Percentiles rank a stretch among this genome's conserved stretches.
Conservation (phyloP, 2,888 invertebrate genomes). For the Campopleginae sp. region DNA sequence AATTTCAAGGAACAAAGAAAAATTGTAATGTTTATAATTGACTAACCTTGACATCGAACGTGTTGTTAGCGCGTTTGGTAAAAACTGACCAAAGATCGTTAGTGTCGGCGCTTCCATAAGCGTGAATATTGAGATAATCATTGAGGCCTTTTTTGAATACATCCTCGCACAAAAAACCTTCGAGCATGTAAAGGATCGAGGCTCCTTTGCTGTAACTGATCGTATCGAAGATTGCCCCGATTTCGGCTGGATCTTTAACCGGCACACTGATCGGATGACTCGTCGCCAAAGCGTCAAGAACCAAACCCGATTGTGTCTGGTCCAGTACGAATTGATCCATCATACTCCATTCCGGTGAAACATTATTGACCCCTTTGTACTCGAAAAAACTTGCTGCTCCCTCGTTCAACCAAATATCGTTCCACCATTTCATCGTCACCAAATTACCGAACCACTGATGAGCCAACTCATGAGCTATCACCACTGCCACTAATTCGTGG, state of each 20-base stretch:
- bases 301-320: slow-evolving; percentile 89
- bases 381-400: slow-evolving; percentile 94
- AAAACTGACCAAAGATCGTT: slow-evolving; percentile 93
- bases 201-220: slow-evolving; percentile 92
- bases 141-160: slow-evolving; percentile 88
- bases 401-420: slow-evolving; percentile 96
- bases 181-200: slow-evolving; percentile 90
- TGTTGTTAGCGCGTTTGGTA: slow-evolving; percentile 87
- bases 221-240: slow-evolving; percentile 90
- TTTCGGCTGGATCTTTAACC: slow-evolving; percentile 89
- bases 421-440: slow-evolving; percentile 98
- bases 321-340: slow-evolving; percentile 90
- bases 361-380: slow-evolving; percentile 89
- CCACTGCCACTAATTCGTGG: slow-evolving; percentile 88
- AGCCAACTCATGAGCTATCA: slow-evolving; percentile 89
- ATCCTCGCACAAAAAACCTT: slow-evolving; percentile 88
- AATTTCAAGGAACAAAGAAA: no score
- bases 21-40: no score
- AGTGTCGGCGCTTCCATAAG: slow-evolving; percentile 90
- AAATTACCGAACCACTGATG: slow-evolving; percentile 97
- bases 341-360: slow-evolving; percentile 88
- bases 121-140: slow-evolving; percentile 89
- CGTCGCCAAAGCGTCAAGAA: slow-evolving; percentile 88
- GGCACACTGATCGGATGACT: slow-evolving; percentile 90
- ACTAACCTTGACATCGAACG: slow-evolving; percentile 87